These are phyloP conservation scores for Echinometra lucunter DNA, from an alignment of 53 echinoderm and acorn worm species.

Conservation along the genomic window DNA sequence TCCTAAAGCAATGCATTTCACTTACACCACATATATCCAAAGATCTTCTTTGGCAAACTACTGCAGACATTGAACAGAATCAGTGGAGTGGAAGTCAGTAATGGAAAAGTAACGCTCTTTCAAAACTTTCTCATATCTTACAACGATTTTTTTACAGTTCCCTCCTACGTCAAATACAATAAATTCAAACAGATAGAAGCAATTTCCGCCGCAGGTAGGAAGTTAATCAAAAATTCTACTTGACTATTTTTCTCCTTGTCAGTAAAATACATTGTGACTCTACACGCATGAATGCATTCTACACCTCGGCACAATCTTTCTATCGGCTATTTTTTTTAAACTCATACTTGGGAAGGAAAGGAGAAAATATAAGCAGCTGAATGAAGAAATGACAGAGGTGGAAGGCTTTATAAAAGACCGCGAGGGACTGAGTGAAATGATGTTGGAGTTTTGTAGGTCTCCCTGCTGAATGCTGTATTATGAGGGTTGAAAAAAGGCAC, in stretches of 20 bases:
- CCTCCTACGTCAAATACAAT: constrained; percentile 5
- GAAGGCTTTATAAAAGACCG: constrained; percentile 39
- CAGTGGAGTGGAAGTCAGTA: background rate
- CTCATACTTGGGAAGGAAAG: background rate
- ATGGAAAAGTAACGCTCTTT: constrained; percentile 53
- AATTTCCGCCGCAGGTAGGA: constrained; percentile 42
- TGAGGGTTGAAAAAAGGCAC: constrained; percentile 30
- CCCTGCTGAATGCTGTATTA: constrained; percentile 48
- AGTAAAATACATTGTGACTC: constrained; percentile 45
- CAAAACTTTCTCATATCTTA: constrained; percentile 26
- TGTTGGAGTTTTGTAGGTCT: constrained; percentile 57
- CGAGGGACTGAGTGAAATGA: constrained; percentile 45
- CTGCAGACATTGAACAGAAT: background rate
- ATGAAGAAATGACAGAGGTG: background rate
- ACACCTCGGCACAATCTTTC: constrained; percentile 44
- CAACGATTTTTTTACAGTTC: constrained; percentile 40
- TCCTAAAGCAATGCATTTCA: background rate
- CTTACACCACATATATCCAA: background rate
- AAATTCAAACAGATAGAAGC: constrained; percentile 41
- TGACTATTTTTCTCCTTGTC: background rate
- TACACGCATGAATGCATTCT: constrained; percentile 46
- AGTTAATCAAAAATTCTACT: constrained; percentile 41
- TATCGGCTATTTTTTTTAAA: background rate
- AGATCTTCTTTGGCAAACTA: background rate
- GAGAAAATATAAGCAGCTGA: background rate